Evolutionary conservation across 2,797 vertebrate genomes (phyloP).

Genomic region (Tiaroga cobitis): DNA sequence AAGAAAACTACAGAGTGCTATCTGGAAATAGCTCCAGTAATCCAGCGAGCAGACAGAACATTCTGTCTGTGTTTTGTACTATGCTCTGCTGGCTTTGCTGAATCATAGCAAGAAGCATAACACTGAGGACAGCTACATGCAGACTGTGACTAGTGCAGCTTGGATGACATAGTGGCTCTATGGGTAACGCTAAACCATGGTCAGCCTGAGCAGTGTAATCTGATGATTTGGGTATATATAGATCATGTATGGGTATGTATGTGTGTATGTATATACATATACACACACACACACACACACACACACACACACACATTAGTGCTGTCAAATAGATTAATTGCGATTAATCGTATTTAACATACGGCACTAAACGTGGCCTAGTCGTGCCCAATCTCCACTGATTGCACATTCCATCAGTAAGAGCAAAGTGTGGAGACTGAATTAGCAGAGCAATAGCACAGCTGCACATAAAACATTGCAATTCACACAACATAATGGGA

Average conservation of each 20-base stretch:
- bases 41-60: slow-evolving; percentile 66
- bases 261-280: too few relatives aligned
- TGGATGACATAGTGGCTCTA: neutral
- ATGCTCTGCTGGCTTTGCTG: slow-evolving; percentile 59
- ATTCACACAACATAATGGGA: too few relatives aligned
- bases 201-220: neutral
- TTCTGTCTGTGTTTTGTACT: slow-evolving; percentile 58
- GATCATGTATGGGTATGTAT: neutral
- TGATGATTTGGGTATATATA: slow-evolving; percentile 1
- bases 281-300: too few relatives aligned
- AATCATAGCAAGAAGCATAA: slow-evolving; percentile 51
- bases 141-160: neutral
- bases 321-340: too few relatives aligned
- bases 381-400: too few relatives aligned
- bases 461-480: too few relatives aligned
- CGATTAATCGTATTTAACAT: too few relatives aligned
- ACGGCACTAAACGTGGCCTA: too few relatives aligned
- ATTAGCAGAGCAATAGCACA: too few relatives aligned
- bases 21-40: slow-evolving; percentile 69
- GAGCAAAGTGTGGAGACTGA: too few relatives aligned
- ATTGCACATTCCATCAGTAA: too few relatives aligned
- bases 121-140: slow-evolving; percentile 12
- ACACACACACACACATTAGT: too few relatives aligned
- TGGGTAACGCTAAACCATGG: slow-evolving; percentile 14
- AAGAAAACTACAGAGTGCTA: slow-evolving; percentile 52